Percentiles rank a stretch among this genome's conserved stretches.
phyloP scores from a whole-genome alignment of 2,888 invertebrate species.

The Catocala nupta region DNA sequence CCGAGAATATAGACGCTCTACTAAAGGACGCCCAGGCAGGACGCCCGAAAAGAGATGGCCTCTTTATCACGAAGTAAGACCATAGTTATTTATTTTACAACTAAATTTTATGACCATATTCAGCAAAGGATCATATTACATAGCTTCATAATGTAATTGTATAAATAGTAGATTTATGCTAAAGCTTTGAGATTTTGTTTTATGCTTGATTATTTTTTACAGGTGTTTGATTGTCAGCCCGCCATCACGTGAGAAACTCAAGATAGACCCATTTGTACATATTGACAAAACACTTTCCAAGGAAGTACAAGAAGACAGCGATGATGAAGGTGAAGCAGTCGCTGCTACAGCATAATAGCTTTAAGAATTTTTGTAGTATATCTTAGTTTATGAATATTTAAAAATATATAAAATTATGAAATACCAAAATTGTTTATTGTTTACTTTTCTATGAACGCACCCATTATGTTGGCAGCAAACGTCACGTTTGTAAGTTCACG shows the following conservation, averaged over 20 bases:
- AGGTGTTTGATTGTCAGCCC: constrained; percentile 89
- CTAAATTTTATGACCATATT: too few species aligned
- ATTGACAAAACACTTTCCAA: constrained; percentile 74
- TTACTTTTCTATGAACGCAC: constrained; percentile 30
- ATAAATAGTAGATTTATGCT: too few species aligned
- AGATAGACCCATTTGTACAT: constrained; percentile 89
- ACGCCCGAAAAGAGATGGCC: constrained; percentile 90
- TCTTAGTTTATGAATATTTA: constrained; percentile 38
- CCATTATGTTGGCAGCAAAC: constrained; percentile 33
- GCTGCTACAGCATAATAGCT: constrained; percentile 64
- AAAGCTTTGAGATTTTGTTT: too few species aligned
- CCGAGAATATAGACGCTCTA: constrained; percentile 90
- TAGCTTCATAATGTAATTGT: too few species aligned
- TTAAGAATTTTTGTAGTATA: constrained; percentile 39
- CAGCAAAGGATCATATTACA: too few species aligned
- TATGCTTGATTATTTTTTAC: constrained; percentile 28
- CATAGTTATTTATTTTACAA: too few species aligned
- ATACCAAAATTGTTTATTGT: neutral
- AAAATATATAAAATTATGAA: constrained; percentile 44
- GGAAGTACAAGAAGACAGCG: constrained; percentile 79
- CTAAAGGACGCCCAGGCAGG: constrained; percentile 89
- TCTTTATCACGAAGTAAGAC: constrained; percentile 90
- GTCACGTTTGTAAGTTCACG: constrained; percentile 24
- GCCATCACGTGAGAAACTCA: constrained; percentile 90
- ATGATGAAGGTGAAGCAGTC: constrained; percentile 74